phyloP scores from a whole-genome alignment of 2,113 vertebrate species.

The Phycodurus eques region DNA sequence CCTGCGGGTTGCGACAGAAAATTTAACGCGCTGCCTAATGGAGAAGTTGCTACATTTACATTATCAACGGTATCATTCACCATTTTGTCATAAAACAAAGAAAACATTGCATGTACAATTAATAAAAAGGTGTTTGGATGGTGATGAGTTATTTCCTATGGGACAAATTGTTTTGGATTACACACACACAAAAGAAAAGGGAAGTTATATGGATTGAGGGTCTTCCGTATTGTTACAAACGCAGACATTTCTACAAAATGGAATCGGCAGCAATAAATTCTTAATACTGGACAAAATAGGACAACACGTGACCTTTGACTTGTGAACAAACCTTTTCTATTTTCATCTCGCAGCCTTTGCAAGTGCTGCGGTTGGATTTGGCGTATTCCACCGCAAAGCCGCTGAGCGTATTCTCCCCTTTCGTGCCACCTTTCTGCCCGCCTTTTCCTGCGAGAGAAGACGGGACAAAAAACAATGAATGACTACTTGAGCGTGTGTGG shows the following conservation, averaged over 20 bases:
- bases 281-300: too few relatives aligned
- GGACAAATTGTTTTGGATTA: too few relatives aligned
- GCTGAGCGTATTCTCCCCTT: constrained; percentile 82
- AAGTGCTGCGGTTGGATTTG: constrained; percentile 96
- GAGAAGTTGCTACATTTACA: too few relatives aligned
- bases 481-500: neutral
- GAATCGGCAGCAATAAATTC: too few relatives aligned
- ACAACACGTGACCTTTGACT: too few relatives aligned
- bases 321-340: constrained; percentile 86
- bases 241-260: too few relatives aligned
- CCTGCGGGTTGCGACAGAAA: constrained; percentile 66
- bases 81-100: neutral
- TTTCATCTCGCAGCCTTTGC: constrained; percentile 92
- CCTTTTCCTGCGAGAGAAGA: constrained; percentile 67
- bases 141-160: too few relatives aligned
- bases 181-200: too few relatives aligned
- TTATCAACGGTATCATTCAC: neutral
- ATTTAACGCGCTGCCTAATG: neutral
- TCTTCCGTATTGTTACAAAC: too few relatives aligned
- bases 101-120: too few relatives aligned
- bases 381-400: constrained; percentile 95
- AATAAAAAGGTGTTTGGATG: too few relatives aligned
- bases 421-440: constrained; percentile 75
- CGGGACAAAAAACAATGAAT: neutral
- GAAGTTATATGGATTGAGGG: too few relatives aligned